A percentile compares a stretch with the other conserved stretches of the same genome.
Conservation (phyloP, 2,888 invertebrate genomes). For the Cylloceria caligata region DNA sequence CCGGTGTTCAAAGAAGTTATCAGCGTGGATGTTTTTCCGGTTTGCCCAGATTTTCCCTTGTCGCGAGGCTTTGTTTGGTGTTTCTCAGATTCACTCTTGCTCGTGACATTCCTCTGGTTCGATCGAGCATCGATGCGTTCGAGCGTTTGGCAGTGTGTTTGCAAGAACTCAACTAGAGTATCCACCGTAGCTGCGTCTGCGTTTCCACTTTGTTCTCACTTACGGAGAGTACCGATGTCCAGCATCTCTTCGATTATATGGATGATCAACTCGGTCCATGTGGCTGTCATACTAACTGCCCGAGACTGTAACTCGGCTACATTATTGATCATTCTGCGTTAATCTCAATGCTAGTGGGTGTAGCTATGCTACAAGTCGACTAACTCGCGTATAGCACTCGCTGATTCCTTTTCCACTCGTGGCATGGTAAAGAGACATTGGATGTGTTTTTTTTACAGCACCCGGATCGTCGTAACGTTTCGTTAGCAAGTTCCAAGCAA, state of each 20-base stretch:
- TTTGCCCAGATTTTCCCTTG: no score
- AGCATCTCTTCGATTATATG: conserved; percentile 62
- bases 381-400: conserved; percentile 60
- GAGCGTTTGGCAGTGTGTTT: conserved; percentile 62
- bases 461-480: conserved; percentile 66
- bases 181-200: conserved; percentile 54
- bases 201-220: conserved; percentile 63
- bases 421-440: no score
- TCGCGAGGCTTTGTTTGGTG: no score
- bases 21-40: no score
- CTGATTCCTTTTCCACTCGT: conserved; percentile 57
- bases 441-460: no score
- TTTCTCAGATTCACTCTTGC: no score
- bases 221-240: conserved; percentile 63
- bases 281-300: no score
- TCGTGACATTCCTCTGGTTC: conserved; percentile 6
- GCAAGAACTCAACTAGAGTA: conserved; percentile 54
- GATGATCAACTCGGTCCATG: conserved; percentile 65
- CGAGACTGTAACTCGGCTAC: no score
- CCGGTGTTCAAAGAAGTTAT: conserved; percentile 19
- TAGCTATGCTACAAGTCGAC: no score
- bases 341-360: no score
- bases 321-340: no score
- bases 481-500: conserved; percentile 59
- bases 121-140: conserved; percentile 54